A percentile compares a stretch with the other conserved stretches of the same genome.
These are phyloP conservation scores for Apotomis capreana DNA, from an alignment of 2,888 invertebrate genomes.

Conservation along the genomic window DNA sequence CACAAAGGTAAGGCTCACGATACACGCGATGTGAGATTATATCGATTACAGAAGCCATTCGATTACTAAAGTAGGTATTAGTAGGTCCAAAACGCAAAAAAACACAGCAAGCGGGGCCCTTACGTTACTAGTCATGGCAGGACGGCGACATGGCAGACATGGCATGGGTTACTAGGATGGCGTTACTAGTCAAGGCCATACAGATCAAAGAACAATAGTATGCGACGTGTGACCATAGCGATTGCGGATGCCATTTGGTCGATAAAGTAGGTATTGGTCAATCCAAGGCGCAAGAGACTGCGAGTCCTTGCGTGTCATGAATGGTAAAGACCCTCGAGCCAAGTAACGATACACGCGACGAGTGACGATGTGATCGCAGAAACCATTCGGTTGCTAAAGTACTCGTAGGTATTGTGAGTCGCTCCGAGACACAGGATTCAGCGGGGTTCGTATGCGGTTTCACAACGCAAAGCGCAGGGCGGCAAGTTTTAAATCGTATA, in stretches of 20 bases:
- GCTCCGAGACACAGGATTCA: not conserved
- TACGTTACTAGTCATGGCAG: no score
- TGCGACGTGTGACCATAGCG: slow-evolving; percentile 40
- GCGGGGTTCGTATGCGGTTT: slow-evolving; percentile 2
- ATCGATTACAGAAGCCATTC: not conserved
- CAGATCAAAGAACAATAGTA: no score
- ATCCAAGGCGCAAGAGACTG: no score
- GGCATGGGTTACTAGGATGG: no score
- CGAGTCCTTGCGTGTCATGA: no score
- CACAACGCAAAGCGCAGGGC: no score
- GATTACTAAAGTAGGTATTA: no score
- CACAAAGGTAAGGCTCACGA: not conserved
- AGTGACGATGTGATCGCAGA: slow-evolving; percentile 49
- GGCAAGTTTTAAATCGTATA: no score
- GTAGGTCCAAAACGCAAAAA: not conserved
- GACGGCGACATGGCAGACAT: no score
- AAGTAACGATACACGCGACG: not conserved
- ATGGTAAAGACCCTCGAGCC: no score
- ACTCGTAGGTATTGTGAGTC: slow-evolving; percentile 12
- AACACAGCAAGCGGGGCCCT: slow-evolving; percentile 6
- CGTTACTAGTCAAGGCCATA: no score
- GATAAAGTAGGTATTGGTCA: slow-evolving; percentile 48
- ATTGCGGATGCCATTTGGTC: slow-evolving; percentile 58
- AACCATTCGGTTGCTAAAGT: slow-evolving; percentile 59
- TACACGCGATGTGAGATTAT: slow-evolving; percentile 37